These are phyloP conservation scores for Actenoides hombroni DNA, from an alignment of 2,113 vertebrate species.

Conservation along the genomic window DNA sequence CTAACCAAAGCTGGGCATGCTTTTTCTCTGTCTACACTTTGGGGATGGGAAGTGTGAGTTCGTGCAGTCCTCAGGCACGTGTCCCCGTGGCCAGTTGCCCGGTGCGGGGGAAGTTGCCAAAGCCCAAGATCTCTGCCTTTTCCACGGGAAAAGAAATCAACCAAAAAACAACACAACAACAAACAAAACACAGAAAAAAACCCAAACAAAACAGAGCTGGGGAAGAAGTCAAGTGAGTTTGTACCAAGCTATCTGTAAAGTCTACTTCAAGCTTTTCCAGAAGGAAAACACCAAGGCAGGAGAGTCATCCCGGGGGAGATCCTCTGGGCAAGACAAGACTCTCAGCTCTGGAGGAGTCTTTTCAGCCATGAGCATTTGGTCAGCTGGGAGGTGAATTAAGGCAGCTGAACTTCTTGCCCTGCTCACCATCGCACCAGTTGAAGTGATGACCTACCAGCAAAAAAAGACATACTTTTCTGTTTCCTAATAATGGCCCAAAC, in stretches of 20 bases:
- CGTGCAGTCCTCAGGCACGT: neutral
- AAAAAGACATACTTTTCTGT: neutral
- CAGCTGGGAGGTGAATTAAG: neutral
- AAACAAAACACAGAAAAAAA: no score
- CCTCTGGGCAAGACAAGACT: neutral
- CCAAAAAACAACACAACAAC: neutral
- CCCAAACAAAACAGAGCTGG: neutral
- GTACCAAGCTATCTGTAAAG: neutral
- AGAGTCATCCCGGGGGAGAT: neutral
- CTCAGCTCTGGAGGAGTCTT: fast-evolving
- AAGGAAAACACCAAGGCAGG: neutral
- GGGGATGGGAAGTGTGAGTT: neutral
- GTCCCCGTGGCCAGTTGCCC: neutral
- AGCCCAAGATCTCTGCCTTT: neutral
- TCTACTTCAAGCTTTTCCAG: neutral
- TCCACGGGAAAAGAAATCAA: neutral
- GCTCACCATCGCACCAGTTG: neutral
- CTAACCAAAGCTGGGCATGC: neutral
- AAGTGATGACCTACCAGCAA: neutral
- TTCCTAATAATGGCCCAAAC: neutral
- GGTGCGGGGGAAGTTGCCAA: neutral
- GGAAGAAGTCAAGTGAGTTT: neutral
- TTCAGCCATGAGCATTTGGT: neutral
- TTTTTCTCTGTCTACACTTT: neutral
- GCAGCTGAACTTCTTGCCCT: neutral